Evolutionary conservation across 2,113 vertebrate genomes (phyloP).

Genomic region (Aegypius monachus): DNA sequence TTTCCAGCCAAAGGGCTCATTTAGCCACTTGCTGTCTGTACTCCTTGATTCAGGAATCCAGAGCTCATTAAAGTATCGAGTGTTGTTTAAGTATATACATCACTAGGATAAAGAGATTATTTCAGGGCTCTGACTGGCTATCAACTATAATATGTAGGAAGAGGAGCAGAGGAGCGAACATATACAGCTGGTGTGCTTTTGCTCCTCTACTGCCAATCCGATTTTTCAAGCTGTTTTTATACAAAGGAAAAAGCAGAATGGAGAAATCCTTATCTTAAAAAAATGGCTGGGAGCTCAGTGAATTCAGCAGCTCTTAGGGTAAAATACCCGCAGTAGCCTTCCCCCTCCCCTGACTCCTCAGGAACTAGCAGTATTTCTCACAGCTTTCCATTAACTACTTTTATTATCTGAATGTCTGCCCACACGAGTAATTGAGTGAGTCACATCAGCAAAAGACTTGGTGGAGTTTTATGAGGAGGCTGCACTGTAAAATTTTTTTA

Average conservation of each 20-base stretch:
- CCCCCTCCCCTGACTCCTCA: conserved; percentile 44
- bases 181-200: background rate
- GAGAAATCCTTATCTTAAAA: conserved; percentile 45
- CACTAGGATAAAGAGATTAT: conserved; percentile 8
- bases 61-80: background rate
- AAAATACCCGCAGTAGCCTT: conserved; percentile 52
- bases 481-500: conserved; percentile 6
- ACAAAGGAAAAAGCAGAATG: conserved; percentile 16
- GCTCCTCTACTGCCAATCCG: background rate
- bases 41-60: background rate
- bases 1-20: background rate
- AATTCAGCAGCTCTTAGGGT: conserved; percentile 45
- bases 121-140: background rate
- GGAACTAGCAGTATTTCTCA: conserved; percentile 67
- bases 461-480: conserved; percentile 40
- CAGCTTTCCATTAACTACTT: conserved; percentile 64
- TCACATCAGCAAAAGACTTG: conserved; percentile 66
- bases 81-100: background rate
- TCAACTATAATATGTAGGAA: conserved; percentile 1
- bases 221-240: conserved; percentile 49
- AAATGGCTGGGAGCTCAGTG: conserved; percentile 42
- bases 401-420: conserved; percentile 69
- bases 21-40: background rate
- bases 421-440: conserved; percentile 69
- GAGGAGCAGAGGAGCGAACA: conserved; percentile 1